phyloP scores from a whole-genome alignment of 2,113 vertebrate species.

The Mirounga angustirostris region DNA sequence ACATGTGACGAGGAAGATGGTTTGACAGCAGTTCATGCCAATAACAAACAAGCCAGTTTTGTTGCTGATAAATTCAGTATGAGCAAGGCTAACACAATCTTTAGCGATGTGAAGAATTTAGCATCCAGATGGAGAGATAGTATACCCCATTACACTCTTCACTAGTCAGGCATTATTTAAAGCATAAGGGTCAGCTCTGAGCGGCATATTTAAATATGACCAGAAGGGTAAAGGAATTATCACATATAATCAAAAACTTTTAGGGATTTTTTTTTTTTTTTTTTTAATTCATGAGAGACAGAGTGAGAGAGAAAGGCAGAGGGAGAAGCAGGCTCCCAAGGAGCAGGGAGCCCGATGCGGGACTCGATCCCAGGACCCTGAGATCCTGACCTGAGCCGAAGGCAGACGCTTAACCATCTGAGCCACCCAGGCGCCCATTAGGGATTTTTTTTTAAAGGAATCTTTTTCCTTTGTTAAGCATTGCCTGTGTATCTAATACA shows the following conservation, averaged over 20 bases:
- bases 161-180: not conserved
- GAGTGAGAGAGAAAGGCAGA: no score
- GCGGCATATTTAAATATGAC: constrained; percentile 21
- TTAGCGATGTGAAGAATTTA: not conserved
- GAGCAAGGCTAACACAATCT: not conserved
- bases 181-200: constrained; percentile 10
- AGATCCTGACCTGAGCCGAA: no score
- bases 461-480: constrained; percentile 21
- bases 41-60: not conserved
- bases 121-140: not conserved
- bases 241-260: not conserved
- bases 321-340: no score
- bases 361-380: no score
- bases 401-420: no score
- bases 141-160: not conserved
- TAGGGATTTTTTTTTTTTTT: not conserved
- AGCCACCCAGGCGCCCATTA: no score
- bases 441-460: not conserved
- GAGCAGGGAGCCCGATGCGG: no score
- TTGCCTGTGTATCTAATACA: not conserved
- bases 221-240: constrained; percentile 22
- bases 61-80: not conserved
- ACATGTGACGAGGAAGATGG: not conserved
- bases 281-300: no score
- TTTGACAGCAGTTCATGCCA: not conserved